phyloP scores from a whole-genome alignment of 2,888 invertebrate genomes.

The Chloroclysta siterata region DNA sequence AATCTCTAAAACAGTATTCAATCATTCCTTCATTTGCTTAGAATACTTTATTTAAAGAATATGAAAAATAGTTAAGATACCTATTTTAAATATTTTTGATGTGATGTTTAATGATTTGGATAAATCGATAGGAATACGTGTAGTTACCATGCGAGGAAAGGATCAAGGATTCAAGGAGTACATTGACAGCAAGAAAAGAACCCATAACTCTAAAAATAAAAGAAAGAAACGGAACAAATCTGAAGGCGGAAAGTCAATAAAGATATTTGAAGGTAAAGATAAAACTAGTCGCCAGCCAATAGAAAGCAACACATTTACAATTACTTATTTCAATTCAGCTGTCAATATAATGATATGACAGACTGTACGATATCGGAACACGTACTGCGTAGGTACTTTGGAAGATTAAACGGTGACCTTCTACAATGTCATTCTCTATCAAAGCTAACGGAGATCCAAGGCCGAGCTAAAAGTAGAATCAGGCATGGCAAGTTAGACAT shows the following conservation, averaged over 20 bases:
- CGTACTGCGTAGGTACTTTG: conserved; percentile 20
- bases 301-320: neutral
- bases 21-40: neutral
- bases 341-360: neutral
- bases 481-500: conserved; percentile 46
- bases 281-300: neutral
- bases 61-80: neutral
- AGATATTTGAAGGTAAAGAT: neutral
- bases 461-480: conserved; percentile 59
- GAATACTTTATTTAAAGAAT: neutral
- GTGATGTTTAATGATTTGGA: too few species aligned
- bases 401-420: conserved; percentile 63
- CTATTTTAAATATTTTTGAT: neutral
- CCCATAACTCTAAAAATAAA: neutral
- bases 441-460: conserved; percentile 65
- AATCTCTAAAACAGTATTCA: neutral
- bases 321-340: neutral
- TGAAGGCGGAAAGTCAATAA: neutral
- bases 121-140: too few species aligned
- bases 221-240: neutral
- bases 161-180: too few species aligned
- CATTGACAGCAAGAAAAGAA: too few species aligned
- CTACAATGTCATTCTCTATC: conserved; percentile 65
- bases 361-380: neutral
- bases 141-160: too few species aligned